Evolutionary conservation across 2,888 invertebrate genomes (phyloP), one percentile per base, ranked within the genome.

Genomic region (Amphipoea lucens): DNA sequence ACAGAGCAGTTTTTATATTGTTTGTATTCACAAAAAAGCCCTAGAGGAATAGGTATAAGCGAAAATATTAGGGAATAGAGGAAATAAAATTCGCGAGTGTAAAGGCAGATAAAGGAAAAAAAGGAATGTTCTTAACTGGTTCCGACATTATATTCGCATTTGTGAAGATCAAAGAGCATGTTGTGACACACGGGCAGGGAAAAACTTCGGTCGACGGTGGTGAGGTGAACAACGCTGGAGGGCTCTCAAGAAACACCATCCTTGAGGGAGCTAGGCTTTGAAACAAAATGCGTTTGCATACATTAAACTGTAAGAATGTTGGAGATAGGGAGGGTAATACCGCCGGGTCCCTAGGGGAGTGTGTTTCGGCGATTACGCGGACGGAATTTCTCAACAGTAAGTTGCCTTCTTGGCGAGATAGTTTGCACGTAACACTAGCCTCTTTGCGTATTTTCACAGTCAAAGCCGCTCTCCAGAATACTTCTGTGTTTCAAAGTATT

Each of bases 281-380:
- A 96, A 96, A 97, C 96, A 97, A 97, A 97, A 96, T 97, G 96
- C 96, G 96, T 97, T 97, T 97, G 96, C 97, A 97, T 97, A 97
- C 95, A 96, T 97, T 96, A 96, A 97, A 96, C 95, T 96, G 94
- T 96, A 96, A 96, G 97, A 96, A 96, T 96, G 96, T 96, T 92
- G 93, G 85, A 96, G 96, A 96, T 96, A 96, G 95, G 94, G 95
- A 94, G 95, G 94, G 95, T 94, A 94, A 93, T 94, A 91, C 93
- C 91, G 90, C 84, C 92, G 92, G 93, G 93, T 94, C 96, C 92
- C 95, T 85, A 75, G 94, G 95, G 96, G 92, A 93, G 93, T 92
- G 94, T 96, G 96, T 96, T 96, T 96, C 93, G 96, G 95, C 96
- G 96, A 97, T 97, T 96, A 96, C 96, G 96, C 95, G 96, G 93